Conservation (phyloP, 2,888 invertebrate genomes). For the Lithophane socia region DNA sequence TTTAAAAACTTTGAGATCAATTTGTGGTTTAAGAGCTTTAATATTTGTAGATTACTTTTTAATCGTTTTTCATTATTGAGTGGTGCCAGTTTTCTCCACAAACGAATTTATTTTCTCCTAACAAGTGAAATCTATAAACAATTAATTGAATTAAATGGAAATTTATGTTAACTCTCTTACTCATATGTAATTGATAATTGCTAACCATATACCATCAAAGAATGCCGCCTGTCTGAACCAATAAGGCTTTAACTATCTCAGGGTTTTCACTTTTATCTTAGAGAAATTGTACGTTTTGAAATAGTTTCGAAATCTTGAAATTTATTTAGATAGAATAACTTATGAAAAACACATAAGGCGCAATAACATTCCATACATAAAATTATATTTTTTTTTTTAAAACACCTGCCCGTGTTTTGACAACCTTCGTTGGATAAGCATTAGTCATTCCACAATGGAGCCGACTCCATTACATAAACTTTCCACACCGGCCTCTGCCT, state of each 20-base stretch:
- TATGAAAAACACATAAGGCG: background rate
- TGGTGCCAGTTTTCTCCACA: background rate
- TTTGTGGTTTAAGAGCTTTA: background rate
- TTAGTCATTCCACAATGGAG: background rate
- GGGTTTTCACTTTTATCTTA: constrained; percentile 28
- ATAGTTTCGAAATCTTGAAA: background rate
- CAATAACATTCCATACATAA: background rate
- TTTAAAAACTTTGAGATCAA: too few relatives aligned
- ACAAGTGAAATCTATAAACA: constrained; percentile 15
- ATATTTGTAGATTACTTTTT: background rate
- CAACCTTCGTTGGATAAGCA: background rate
- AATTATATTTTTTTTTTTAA: background rate
- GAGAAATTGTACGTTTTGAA: background rate
- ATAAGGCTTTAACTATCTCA: constrained; percentile 16
- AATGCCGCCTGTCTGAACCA: constrained; percentile 26
- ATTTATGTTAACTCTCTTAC: constrained; percentile 14
- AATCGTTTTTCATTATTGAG: background rate
- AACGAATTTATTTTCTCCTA: constrained; percentile 4
- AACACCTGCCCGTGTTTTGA: background rate
- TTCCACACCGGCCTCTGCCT: background rate
- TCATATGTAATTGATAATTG: constrained; percentile 24
- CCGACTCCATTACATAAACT: background rate
- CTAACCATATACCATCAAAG: constrained; percentile 32
- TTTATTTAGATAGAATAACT: background rate
- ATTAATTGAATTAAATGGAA: constrained; percentile 34